Evolutionary conservation across 53 echinoderm and acorn worm species (phyloP).

Genomic region (Holothuria leucospilota): DNA sequence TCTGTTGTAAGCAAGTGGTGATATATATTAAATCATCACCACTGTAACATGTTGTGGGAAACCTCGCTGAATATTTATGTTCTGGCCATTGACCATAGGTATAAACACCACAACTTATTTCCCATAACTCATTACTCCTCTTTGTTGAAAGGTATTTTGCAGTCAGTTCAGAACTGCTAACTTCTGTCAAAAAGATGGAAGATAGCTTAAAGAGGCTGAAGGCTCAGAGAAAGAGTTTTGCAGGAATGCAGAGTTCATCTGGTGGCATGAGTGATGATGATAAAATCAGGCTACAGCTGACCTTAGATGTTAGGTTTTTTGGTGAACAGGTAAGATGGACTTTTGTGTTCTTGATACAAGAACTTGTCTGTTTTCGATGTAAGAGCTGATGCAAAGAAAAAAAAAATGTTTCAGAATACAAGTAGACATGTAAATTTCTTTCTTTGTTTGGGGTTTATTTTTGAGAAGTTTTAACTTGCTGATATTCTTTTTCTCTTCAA

Average conservation of each 20-base stretch:
- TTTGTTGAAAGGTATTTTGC: slow-evolving; percentile 68
- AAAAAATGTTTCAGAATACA: not conserved
- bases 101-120: not conserved
- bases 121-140: not conserved
- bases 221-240: slow-evolving; percentile 83
- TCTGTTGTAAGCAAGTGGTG: no score
- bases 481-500: slow-evolving; percentile 25
- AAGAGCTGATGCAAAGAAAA: not conserved
- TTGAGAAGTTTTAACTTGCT: not conserved
- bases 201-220: slow-evolving; percentile 95
- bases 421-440: not conserved
- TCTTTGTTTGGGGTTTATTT: not conserved
- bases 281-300: slow-evolving; percentile 91
- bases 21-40: no score
- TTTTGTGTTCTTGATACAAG: not conserved
- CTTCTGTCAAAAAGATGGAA: slow-evolving; percentile 95
- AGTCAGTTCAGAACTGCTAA: slow-evolving; percentile 86
- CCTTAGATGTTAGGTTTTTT: slow-evolving; percentile 87
- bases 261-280: slow-evolving; percentile 94
- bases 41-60: no score
- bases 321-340: slow-evolving; percentile 75
- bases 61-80: no score
- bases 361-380: no score
- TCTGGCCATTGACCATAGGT: not conserved
- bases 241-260: slow-evolving; percentile 41